Evolutionary conservation across 2,113 vertebrate genomes (phyloP).

Genomic region (Poicephalus gulielmi): DNA sequence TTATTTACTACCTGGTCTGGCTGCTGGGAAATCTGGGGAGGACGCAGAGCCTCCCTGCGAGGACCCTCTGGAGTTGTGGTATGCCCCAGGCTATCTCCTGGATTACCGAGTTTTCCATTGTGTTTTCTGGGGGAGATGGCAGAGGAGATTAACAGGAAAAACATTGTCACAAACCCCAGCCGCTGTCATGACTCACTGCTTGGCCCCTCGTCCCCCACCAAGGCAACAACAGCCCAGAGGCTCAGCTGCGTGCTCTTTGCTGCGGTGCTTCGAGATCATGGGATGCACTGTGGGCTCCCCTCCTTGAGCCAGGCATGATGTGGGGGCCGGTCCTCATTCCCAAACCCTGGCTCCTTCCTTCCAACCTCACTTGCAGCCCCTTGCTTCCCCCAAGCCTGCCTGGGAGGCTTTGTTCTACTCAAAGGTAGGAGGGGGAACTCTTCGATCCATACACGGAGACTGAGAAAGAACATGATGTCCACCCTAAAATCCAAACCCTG

Average conservation of each 20-base stretch:
- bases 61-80: constrained; percentile 32
- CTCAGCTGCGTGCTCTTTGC: neutral
- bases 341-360: neutral
- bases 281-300: neutral
- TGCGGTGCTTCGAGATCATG: neutral
- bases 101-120: constrained; percentile 26
- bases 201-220: neutral
- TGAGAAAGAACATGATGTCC: constrained; percentile 61
- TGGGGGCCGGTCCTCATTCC: neutral
- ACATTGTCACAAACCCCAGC: neutral
- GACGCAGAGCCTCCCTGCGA: neutral
- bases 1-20: constrained; percentile 57
- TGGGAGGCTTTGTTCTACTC: neutral
- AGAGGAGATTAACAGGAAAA: constrained; percentile 33
- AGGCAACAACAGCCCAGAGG: neutral
- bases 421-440: constrained; percentile 20
- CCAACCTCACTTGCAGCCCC: neutral
- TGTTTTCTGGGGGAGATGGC: constrained; percentile 22
- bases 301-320: neutral
- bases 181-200: neutral
- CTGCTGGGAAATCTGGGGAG: constrained; percentile 8
- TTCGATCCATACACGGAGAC: constrained; percentile 5
- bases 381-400: neutral
- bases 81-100: constrained; percentile 21
- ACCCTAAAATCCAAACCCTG: constrained; percentile 42